Evolutionary conservation across 64 coral and sea anemone species (phyloP).

Genomic region (Trachythela sp.): DNA sequence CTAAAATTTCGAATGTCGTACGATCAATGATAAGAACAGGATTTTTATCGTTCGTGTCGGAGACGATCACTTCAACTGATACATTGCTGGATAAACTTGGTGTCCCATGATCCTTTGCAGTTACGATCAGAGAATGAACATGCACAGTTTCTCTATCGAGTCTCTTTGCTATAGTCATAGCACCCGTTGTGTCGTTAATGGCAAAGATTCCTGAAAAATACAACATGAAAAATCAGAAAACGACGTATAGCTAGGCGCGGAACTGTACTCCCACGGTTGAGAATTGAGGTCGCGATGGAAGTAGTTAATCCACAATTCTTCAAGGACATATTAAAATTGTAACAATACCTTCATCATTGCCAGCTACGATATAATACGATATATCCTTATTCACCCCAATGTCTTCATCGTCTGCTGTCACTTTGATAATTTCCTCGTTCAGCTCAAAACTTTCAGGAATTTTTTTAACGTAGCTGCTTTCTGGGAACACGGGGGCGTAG

Average conservation of each 20-base stretch:
- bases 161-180: constrained; percentile 40
- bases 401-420: constrained; percentile 70
- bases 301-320: neutral
- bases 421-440: constrained; percentile 35
- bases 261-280: too few species aligned
- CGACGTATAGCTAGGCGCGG: neutral
- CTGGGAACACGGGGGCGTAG: constrained; percentile 51
- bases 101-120: constrained; percentile 65
- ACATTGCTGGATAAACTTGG: constrained; percentile 57
- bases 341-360: constrained; percentile 73
- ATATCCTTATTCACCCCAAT: constrained; percentile 56
- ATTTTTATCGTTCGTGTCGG: constrained; percentile 73
- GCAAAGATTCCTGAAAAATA: constrained; percentile 59
- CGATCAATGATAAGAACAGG: constrained; percentile 41
- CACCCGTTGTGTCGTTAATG: constrained; percentile 65
- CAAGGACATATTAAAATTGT: neutral
- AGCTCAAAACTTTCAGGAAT: constrained; percentile 54
- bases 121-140: constrained; percentile 53
- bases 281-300: too few species aligned
- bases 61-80: constrained; percentile 47
- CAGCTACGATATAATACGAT: constrained; percentile 55
- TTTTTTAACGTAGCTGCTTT: constrained; percentile 19
- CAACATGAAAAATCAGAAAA: neutral
- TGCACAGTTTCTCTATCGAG: constrained; percentile 63
- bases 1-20: neutral